Evolutionary conservation across 2,888 invertebrate species (phyloP).

Genomic region (Junonia oenone): DNA sequence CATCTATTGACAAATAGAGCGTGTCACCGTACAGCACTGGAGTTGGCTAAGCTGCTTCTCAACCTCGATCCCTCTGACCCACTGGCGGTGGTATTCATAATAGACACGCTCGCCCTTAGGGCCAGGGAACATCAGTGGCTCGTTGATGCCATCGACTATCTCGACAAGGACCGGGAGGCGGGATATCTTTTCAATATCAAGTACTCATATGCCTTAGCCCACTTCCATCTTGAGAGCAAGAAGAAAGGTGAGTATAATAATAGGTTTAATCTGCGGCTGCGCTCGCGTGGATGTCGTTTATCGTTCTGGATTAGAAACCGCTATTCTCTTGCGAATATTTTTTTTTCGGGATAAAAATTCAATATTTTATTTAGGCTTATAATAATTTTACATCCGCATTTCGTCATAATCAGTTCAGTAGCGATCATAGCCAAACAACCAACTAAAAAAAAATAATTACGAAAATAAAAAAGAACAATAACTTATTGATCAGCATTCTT

Average conservation of each 20-base stretch:
- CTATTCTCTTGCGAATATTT: too few species aligned
- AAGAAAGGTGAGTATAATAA: slow-evolving; percentile 36
- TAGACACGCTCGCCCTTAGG: slow-evolving; percentile 90
- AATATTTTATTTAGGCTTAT: too few species aligned
- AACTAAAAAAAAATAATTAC: too few species aligned
- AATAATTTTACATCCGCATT: too few species aligned
- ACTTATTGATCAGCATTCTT: too few species aligned
- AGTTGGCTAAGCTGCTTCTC: slow-evolving; percentile 89
- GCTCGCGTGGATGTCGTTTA: too few species aligned
- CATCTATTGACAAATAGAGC: slow-evolving; percentile 87
- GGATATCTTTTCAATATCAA: slow-evolving; percentile 47
- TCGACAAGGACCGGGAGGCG: slow-evolving; percentile 38
- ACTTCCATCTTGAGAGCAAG: slow-evolving; percentile 45
- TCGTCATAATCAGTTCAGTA: too few species aligned
- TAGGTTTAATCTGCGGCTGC: too few species aligned
- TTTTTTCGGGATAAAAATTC: too few species aligned
- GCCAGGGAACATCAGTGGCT: slow-evolving; percentile 87
- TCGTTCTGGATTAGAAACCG: too few species aligned
- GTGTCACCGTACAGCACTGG: slow-evolving; percentile 91
- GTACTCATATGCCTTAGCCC: slow-evolving; percentile 52
- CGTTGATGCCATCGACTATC: slow-evolving; percentile 39
- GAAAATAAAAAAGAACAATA: too few species aligned
- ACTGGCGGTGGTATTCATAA: slow-evolving; percentile 83
- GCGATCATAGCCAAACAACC: too few species aligned
- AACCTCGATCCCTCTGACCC: slow-evolving; percentile 89